Evolutionary conservation across 1,140 invertebrate genomes (phyloP), one percentile per base, ranked within the genome.

Genomic region (Ptiloglossa arizonensis): DNA sequence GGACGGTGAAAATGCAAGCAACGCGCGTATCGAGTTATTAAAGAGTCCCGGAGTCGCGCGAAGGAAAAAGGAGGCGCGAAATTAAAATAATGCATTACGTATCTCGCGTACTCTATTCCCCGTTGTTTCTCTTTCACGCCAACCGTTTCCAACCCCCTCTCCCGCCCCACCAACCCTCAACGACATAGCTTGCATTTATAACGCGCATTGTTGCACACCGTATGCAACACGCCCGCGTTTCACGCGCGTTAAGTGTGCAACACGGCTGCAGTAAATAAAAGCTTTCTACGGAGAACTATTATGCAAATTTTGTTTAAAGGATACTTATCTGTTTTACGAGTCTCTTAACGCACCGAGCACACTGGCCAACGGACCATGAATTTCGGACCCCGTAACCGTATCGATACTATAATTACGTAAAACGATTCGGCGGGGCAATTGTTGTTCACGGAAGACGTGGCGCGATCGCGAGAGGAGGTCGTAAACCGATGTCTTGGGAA

Each of bases 11-110:
- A 52, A 41, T 38, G 48, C 48, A 19, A 44, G 24, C 22, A 38
- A 38, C 17, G 17, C 22, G 29, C 19, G n/a, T 27, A 64, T 73
- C 46, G 57, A 52, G 27, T 68, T 54, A 68, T 68, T 27, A 38
- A 57, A 57, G 64, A 22, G 15, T 35, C 6, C 32, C 19, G n/a
- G n/a, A n/a, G 52, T 13, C 17, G 1, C 8, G 15, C 24, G 24
- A n/a, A 0, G 8, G 46, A 4, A 4, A 48, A 32, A 59, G 57
- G 13, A 8, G 32, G 64, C 11, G 27, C 1, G 15, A 59, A 69
- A 75, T 59, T 71, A 71, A 71, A 63, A 60, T 70, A 77, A 77
- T 44, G 67, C 68, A 71, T 70, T 71, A 63, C 38, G 24, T 63
- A 24, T 41, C 38, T 22, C n/a, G 24, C n/a, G 13, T 32, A 50